Percentiles rank a stretch among this genome's conserved stretches.
Conservation (phyloP, 2,797 vertebrate genomes). For the Nothura maculosa region DNA sequence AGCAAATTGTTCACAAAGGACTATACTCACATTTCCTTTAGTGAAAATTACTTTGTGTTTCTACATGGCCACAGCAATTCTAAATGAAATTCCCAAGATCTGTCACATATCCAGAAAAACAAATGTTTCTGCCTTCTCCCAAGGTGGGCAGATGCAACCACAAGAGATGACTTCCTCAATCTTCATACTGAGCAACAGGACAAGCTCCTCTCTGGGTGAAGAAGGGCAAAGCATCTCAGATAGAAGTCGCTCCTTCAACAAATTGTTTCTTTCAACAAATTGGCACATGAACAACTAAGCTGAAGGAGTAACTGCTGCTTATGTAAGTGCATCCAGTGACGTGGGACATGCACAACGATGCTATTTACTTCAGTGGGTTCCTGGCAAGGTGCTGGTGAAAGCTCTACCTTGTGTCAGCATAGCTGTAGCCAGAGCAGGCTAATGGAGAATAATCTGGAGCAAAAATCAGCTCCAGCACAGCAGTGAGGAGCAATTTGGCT, state of each 20-base stretch:
- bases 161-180: fast-evolving
- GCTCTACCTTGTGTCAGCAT: background rate
- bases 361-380: background rate
- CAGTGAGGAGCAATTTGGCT: background rate
- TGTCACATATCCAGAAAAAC: background rate
- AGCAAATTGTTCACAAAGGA: background rate
- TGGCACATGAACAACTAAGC: background rate
- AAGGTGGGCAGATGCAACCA: background rate
- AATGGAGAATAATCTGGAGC: background rate
- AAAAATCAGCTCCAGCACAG: background rate
- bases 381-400: background rate
- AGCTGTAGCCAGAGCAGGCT: background rate
- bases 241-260: background rate
- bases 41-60: background rate
- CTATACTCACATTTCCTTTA: background rate
- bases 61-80: background rate
- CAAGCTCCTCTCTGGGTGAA: background rate
- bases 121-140: background rate
- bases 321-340: background rate
- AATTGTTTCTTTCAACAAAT: background rate
- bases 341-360: fast-evolving
- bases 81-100: background rate
- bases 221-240: background rate
- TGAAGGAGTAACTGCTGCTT: background rate
- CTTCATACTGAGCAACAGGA: background rate